phyloP scores from a whole-genome alignment of 1,140 invertebrate species.

The Rhyacophila brunnea region DNA sequence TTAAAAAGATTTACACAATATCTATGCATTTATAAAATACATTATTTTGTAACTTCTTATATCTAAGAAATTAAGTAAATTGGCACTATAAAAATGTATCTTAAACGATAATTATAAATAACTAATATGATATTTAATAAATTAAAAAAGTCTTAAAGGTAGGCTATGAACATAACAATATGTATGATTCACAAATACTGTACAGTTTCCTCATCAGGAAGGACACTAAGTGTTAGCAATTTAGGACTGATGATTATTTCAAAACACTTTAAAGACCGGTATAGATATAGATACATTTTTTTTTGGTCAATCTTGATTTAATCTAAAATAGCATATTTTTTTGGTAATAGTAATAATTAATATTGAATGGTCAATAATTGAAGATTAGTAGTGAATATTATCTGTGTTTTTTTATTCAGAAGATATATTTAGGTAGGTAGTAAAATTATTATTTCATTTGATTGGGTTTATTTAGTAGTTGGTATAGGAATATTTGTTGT shows the following conservation, averaged over 20 bases:
- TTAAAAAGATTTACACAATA: conserved; percentile 1
- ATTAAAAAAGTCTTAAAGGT: conserved; percentile 2
- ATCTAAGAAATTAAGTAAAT: conserved; percentile 17
- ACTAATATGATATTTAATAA: background rate
- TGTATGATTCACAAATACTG: conserved; percentile 19
- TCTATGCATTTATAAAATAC: conserved; percentile 1
- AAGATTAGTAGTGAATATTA: no score
- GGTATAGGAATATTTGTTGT: no score
- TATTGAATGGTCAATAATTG: no score
- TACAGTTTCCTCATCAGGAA: conserved; percentile 8
- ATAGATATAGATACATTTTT: background rate
- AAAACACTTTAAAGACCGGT: background rate
- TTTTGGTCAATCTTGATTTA: no score
- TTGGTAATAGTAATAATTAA: no score
- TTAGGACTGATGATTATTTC: background rate
- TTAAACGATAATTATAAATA: conserved; percentile 2
- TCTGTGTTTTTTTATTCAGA: no score
- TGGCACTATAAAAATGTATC: conserved; percentile 13
- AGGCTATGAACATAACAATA: conserved; percentile 10
- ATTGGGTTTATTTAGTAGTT: no score
- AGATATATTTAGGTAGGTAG: no score
- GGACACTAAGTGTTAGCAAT: background rate
- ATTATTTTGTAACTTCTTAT: background rate
- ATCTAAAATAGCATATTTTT: no score
- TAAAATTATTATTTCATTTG: no score